phyloP scores from a whole-genome alignment of 35 echinoderm and acorn worm genomes.

The Ptychodera flava region DNA sequence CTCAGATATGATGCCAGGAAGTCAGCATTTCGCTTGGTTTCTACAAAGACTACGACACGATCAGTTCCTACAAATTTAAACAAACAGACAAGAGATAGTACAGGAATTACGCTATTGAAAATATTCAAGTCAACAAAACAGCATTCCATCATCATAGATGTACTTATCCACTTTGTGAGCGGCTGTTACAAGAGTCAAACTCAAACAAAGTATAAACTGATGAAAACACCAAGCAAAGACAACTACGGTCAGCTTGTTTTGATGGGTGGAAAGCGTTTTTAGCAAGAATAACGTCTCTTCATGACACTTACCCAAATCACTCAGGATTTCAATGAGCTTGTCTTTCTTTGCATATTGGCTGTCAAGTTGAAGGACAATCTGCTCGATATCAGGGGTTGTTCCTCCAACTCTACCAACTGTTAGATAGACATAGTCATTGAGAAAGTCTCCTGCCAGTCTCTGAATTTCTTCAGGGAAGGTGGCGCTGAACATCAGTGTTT shows the following conservation, averaged over 20 bases:
- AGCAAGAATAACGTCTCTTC: too few species aligned
- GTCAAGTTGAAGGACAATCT: slow-evolving; percentile 51
- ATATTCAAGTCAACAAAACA: too few species aligned
- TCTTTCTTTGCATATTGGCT: slow-evolving; percentile 64
- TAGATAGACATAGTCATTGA: slow-evolving; percentile 88
- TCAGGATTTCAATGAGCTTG: slow-evolving; percentile 66
- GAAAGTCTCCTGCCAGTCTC: slow-evolving; percentile 65
- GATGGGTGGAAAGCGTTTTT: too few species aligned
- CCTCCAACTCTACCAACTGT: slow-evolving; percentile 87
- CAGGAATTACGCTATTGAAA: too few species aligned
- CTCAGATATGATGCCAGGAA: slow-evolving; percentile 87
- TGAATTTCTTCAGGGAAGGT: slow-evolving; percentile 93
- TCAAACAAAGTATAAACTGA: too few species aligned
- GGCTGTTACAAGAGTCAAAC: too few species aligned
- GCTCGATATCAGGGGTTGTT: slow-evolving; percentile 67
- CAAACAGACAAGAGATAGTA: too few species aligned
- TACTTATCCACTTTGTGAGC: too few species aligned
- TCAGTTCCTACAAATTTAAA: too few species aligned
- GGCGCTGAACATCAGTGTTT: slow-evolving; percentile 94
- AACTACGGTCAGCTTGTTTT: too few species aligned
- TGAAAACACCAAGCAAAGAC: too few species aligned
- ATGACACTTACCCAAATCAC: background rate
- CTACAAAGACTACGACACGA: slow-evolving; percentile 75
- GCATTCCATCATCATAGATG: too few species aligned
- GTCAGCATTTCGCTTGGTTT: slow-evolving; percentile 87